Evolutionary conservation across 2,113 vertebrate genomes (phyloP).

Genomic region (Pleuronectes platessa): DNA sequence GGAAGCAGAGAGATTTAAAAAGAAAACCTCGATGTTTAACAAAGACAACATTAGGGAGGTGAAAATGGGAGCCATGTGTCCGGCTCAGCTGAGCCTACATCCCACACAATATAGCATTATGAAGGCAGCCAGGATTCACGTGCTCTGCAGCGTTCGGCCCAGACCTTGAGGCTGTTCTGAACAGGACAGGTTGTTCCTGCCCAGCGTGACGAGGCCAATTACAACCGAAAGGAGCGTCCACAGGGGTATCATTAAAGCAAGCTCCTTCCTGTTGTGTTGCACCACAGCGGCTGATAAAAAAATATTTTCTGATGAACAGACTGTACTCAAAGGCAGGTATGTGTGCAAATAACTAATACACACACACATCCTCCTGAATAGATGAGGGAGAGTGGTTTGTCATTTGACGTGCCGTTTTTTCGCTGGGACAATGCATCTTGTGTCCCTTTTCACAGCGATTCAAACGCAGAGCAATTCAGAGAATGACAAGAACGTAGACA

Average conservation of each 20-base stretch:
- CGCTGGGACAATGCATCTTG: not conserved
- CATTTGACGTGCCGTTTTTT: not conserved
- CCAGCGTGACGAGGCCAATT: not conserved
- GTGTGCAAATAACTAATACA: not conserved
- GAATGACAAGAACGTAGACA: not conserved
- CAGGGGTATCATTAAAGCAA: not conserved
- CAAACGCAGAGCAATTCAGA: constrained; percentile 11
- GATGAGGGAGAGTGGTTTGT: constrained; percentile 21
- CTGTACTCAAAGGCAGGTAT: not conserved
- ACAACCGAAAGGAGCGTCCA: not conserved
- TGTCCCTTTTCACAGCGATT: constrained; percentile 23
- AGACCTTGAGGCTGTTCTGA: constrained; percentile 9
- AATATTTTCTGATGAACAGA: not conserved
- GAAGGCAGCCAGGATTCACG: constrained; percentile 44
- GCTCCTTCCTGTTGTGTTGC: constrained; percentile 3
- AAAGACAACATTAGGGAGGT: constrained; percentile 1
- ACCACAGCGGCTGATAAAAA: not conserved
- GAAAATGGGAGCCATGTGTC: constrained; percentile 34
- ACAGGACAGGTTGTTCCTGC: constrained; percentile 54
- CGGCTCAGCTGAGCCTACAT: constrained; percentile 13
- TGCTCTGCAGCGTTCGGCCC: constrained; percentile 14
- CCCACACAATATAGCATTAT: constrained; percentile 16
- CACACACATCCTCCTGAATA: not conserved
- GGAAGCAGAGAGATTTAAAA: not conserved
- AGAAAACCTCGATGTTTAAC: not conserved